phyloP scores from a whole-genome alignment of 1,140 invertebrate species.

The Drosophila kanapiae region DNA sequence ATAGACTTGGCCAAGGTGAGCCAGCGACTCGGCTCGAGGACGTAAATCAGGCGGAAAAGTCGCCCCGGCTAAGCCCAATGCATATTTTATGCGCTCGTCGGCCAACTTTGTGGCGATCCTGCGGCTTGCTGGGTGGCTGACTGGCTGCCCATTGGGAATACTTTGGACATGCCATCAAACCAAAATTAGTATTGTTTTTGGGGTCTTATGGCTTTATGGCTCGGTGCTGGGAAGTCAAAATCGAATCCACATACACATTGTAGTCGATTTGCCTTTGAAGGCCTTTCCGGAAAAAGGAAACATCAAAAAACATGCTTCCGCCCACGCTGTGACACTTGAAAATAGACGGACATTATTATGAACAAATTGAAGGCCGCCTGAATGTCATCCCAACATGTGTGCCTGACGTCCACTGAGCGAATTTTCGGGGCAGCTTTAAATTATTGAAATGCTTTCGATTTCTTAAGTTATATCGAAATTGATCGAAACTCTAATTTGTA shows the following conservation, averaged over 20 bases:
- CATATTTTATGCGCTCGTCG: constrained; percentile 30
- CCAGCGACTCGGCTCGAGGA: constrained; percentile 2
- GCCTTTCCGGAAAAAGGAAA: constrained; percentile 30
- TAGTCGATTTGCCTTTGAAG: constrained; percentile 27
- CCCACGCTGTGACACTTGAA: constrained; percentile 54
- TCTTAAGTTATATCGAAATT: background rate
- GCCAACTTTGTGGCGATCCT: constrained; percentile 24
- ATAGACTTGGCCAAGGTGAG: constrained; percentile 46
- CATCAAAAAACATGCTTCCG: constrained; percentile 44
- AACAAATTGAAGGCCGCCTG: constrained; percentile 70
- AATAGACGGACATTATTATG: constrained; percentile 69
- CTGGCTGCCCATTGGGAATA: constrained; percentile 16
- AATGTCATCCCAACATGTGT: constrained; percentile 46
- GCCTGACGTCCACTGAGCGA: background rate
- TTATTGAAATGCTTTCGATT: background rate
- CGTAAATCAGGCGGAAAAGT: constrained; percentile 49
- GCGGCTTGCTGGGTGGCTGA: background rate
- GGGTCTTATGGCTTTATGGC: constrained; percentile 12
- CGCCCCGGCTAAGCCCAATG: constrained; percentile 21
- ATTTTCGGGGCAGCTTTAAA: background rate
- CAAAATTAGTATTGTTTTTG: constrained; percentile 46
- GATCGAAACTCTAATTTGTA: too few relatives aligned
- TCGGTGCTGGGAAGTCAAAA: background rate
- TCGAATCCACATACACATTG: constrained; percentile 9
- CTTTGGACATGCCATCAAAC: constrained; percentile 25